Evolutionary conservation across 35 echinoderm and acorn worm species (phyloP).

Genomic region (Hemicentrotus pulcherrimus): DNA sequence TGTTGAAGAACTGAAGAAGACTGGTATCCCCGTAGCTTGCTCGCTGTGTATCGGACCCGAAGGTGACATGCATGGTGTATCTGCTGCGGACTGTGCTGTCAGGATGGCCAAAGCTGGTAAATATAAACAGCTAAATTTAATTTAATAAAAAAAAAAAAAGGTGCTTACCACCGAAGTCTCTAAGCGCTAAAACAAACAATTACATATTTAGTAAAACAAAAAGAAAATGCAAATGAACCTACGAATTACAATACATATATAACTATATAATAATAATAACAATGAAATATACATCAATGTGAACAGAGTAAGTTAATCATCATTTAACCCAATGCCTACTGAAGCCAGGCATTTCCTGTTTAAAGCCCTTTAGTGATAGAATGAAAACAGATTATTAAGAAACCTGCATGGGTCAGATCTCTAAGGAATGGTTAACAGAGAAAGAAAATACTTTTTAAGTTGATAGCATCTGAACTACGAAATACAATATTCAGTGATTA

Average conservation of each 20-base stretch:
- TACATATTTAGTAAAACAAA: too few relatives aligned
- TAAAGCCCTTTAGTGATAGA: neutral
- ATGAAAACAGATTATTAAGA: neutral
- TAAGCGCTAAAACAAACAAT: too few relatives aligned
- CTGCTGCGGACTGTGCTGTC: slow-evolving; percentile 76
- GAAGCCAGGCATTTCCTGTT: neutral
- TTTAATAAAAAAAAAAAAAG: neutral
- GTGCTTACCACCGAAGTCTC: too few relatives aligned
- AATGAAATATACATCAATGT: too few relatives aligned
- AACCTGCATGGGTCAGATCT: too few relatives aligned
- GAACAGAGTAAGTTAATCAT: neutral
- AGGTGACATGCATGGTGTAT: slow-evolving; percentile 78
- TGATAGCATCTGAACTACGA: too few relatives aligned
- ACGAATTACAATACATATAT: too few relatives aligned
- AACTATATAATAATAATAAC: too few relatives aligned
- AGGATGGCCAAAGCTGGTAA: slow-evolving; percentile 76
- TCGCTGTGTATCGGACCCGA: slow-evolving; percentile 78
- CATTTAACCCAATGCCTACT: neutral
- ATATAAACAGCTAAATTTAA: neutral
- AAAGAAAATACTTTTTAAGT: too few relatives aligned
- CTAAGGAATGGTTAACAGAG: too few relatives aligned
- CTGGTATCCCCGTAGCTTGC: slow-evolving; percentile 53
- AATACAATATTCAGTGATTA: too few relatives aligned
- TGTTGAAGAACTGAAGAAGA: slow-evolving; percentile 71
- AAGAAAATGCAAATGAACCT: too few relatives aligned